These are phyloP conservation scores for Ostrea edulis DNA, from an alignment of 1,140 invertebrate species.

Conservation along the genomic window DNA sequence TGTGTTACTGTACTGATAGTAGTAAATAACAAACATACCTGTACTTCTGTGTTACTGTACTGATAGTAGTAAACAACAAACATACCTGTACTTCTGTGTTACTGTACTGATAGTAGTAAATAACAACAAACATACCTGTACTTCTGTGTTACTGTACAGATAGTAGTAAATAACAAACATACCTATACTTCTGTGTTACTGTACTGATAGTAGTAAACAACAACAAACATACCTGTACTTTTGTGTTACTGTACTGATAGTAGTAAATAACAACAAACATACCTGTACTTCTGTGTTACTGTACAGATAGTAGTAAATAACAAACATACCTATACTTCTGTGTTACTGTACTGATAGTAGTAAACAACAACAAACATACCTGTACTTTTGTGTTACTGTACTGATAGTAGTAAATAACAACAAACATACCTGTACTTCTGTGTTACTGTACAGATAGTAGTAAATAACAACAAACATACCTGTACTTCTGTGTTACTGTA, in stretches of 20 bases:
- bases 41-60: not conserved
- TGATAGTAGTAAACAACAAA: not conserved
- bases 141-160: not conserved
- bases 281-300: not conserved
- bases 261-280: not conserved
- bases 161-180: not conserved
- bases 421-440: not conserved
- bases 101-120: not conserved
- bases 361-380: not conserved
- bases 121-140: not conserved
- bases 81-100: not conserved
- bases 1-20: not conserved
- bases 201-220: not conserved
- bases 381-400: not conserved
- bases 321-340: not conserved
- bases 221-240: not conserved
- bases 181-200: not conserved
- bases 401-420: not conserved
- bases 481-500: not conserved
- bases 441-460: not conserved
- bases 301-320: not conserved
- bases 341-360: not conserved
- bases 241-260: not conserved
- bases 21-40: not conserved
- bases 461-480: not conserved